phyloP scores from a whole-genome alignment of 2,797 vertebrate genomes.

The Balearica regulorum region DNA sequence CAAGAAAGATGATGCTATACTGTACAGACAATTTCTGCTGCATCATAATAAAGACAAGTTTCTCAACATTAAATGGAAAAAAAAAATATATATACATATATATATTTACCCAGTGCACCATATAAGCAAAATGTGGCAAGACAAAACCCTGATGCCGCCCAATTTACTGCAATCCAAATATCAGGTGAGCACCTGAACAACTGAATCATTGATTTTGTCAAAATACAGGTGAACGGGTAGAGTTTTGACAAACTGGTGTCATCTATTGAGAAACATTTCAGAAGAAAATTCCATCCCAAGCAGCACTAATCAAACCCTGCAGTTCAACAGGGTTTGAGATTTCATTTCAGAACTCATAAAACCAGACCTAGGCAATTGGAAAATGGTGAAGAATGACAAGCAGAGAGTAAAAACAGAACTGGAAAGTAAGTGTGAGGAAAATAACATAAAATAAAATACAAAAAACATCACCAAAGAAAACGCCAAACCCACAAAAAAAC shows the following conservation, averaged over 20 bases:
- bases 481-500: not conserved
- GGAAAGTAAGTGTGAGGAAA: not conserved
- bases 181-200: not conserved
- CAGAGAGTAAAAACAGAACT: not conserved
- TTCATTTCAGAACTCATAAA: slow-evolving; percentile 4
- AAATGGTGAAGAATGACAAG: not conserved
- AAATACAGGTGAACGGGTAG: not conserved
- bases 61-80: not conserved
- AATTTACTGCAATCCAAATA: not conserved
- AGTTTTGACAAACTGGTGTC: not conserved
- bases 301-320: not conserved
- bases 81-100: not conserved
- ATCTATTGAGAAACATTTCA: not conserved
- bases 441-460: not conserved
- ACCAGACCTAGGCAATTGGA: not conserved
- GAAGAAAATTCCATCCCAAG: not conserved
- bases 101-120: not conserved
- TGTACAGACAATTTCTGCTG: not conserved
- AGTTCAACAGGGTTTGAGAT: not conserved
- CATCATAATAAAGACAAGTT: not conserved
- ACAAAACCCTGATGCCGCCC: not conserved
- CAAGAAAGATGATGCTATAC: not conserved
- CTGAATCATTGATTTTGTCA: not conserved
- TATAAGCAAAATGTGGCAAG: not conserved
- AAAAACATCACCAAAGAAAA: not conserved